These are phyloP conservation scores for Spongilla lacustris DNA, from an alignment of 37 sponge, comb jelly and placozoan genomes.

Conservation along the genomic window DNA sequence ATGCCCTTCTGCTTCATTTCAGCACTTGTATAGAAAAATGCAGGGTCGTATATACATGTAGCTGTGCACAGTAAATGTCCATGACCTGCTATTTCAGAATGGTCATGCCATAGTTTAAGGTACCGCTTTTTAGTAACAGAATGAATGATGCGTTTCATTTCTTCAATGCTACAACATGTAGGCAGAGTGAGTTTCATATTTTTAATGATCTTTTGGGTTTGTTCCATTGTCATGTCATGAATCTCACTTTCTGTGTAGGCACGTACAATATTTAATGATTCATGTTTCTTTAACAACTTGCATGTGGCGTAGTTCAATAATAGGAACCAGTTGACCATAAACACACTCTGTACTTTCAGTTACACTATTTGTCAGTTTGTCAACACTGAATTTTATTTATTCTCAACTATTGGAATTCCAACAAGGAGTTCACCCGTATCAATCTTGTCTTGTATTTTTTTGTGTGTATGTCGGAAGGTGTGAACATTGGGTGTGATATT, in stretches of 20 bases:
- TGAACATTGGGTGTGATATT: neutral
- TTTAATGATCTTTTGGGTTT: neutral
- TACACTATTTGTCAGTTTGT: neutral
- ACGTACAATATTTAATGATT: neutral
- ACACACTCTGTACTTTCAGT: neutral
- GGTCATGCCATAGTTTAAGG: conserved; percentile 13
- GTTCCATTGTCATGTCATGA: conserved; percentile 1
- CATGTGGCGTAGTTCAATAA: neutral
- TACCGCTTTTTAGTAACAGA: too few species aligned
- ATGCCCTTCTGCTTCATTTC: neutral
- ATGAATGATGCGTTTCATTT: too few species aligned
- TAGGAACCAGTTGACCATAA: conserved; percentile 1
- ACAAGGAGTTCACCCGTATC: neutral
- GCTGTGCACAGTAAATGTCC: neutral
- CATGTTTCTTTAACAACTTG: neutral
- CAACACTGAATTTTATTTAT: neutral
- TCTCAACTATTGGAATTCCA: conserved; percentile 1
- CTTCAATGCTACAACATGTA: too few species aligned
- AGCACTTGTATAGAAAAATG: neutral
- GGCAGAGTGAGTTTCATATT: too few species aligned
- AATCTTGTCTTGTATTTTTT: neutral
- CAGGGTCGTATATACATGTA: conserved; percentile 18
- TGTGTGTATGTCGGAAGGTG: neutral
- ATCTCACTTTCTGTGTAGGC: conserved; percentile 1
- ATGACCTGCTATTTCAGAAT: conserved; percentile 11